Evolutionary conservation across 2,797 vertebrate species (phyloP).

Genomic region (Rhinogobio ventralis): DNA sequence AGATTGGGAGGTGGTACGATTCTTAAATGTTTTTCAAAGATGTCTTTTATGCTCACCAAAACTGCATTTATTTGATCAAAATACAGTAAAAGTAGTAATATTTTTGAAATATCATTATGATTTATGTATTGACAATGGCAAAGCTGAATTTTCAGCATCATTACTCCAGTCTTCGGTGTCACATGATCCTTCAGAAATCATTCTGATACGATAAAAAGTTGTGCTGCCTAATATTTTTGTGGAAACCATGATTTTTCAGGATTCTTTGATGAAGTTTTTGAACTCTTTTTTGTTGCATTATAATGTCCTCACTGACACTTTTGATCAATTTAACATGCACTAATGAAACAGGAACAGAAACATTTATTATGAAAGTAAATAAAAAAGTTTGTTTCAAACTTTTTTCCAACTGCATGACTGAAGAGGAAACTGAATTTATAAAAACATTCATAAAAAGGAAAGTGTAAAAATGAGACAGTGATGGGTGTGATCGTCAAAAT

Average conservation of each 20-base stretch:
- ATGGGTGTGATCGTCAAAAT: constrained; percentile 58
- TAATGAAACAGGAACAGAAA: neutral
- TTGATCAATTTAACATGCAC: neutral
- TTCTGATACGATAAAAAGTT: neutral
- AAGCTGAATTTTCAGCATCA: neutral
- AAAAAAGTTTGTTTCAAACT: constrained; percentile 38
- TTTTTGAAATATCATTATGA: too few relatives aligned
- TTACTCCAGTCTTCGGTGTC: too few relatives aligned
- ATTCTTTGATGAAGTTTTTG: too few relatives aligned
- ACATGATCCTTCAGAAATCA: neutral
- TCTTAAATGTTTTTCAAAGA: too few relatives aligned
- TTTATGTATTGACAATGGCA: too few relatives aligned
- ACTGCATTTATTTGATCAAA: too few relatives aligned
- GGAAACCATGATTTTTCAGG: neutral
- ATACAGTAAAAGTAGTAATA: too few relatives aligned
- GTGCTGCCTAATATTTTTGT: neutral
- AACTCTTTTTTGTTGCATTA: too few relatives aligned
- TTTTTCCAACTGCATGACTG: constrained; percentile 36
- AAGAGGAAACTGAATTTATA: constrained; percentile 33
- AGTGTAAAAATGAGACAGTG: constrained; percentile 52
- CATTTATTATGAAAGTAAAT: neutral
- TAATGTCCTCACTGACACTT: too few relatives aligned
- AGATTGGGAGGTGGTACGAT: neutral
- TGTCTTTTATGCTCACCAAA: too few relatives aligned
- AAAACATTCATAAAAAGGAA: constrained; percentile 36